Base-by-base conservation (phyloP, 2,888 invertebrate genomes). In the Pammene fasciana region DNA sequence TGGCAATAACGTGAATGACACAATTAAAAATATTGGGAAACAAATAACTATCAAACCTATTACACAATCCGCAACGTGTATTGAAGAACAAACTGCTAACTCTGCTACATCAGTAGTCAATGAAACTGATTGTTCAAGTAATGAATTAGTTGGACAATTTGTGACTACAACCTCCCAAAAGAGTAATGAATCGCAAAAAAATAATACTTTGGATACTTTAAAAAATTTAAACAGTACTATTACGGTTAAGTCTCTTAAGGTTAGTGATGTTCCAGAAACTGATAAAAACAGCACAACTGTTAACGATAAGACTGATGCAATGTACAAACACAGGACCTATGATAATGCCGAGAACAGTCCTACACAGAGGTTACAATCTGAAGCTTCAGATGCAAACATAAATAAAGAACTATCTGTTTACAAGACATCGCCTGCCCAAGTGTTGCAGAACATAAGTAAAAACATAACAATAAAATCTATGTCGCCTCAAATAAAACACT, bases 21-120 rank as follows among this genome's bases (percentile, higher is more conserved):
- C 80, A 3, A 77, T 89, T 67, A 87, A 87, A 78, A 84, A 81
- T 78, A 80, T 89, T 71, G 82, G 87, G 72, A 84, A 84, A 72
- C 76, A 86, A 14, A 81, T 86, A 60, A 87, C 87, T 61, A 79
- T 90, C 3, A 90, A 89, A 78, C 73, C 88, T 43, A 74, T 86
- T 13, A 76, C 60, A 71, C 75, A 81, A 67, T 74, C 71, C 55
- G 79, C 77, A 57, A n/a, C 45, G 18, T 38, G n/a, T 34, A 26
- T 14, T 34, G 48, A 65, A 67, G 45, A 16, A 54, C 52, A 52
- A 62, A 9, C 55, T 57, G 77, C 65, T 45, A 68, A 66, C 48
- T 68, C 66, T 46, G 45, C 67, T 45, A 57, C 67, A 41, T 70
- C 71, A 46, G 70, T 68, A 38, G 54, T 68, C 45, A 67, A 64